A percentile compares a stretch with the other conserved stretches of the same genome.
Conservation (phyloP, 2,888 invertebrate species). For the Campaea margaritaria region DNA sequence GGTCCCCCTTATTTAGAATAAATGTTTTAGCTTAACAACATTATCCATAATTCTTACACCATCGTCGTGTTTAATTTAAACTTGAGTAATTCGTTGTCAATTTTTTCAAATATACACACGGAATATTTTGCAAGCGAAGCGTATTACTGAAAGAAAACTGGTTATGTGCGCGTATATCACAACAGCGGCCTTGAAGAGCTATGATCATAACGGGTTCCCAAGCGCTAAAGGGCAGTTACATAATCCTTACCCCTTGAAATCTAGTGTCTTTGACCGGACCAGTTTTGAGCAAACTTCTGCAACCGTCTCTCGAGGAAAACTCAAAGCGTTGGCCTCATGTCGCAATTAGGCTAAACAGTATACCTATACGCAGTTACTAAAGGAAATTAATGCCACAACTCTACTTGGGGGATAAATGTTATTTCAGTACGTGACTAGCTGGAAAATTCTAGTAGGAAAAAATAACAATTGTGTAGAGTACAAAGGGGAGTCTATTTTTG, state of each 20-base stretch:
- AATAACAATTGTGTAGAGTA: no score
- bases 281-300: not conserved
- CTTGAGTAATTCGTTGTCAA: constrained; percentile 34
- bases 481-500: no score
- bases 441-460: no score
- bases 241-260: constrained; percentile 17
- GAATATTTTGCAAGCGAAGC: constrained; percentile 30
- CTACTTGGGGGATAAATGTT: no score
- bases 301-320: constrained; percentile 4
- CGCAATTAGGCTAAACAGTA: no score
- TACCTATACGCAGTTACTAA: no score
- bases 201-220: constrained; percentile 19
- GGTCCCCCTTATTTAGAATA: constrained; percentile 4
- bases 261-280: constrained; percentile 12
- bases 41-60: constrained; percentile 25
- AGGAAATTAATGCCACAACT: no score
- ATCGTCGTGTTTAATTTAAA: constrained; percentile 21
- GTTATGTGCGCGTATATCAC: constrained; percentile 31
- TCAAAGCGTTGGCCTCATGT: constrained; percentile 11
- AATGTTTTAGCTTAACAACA: constrained; percentile 10
- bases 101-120: constrained; percentile 37
- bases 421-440: no score
- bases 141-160: constrained; percentile 35
- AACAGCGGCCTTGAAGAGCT: constrained; percentile 31
- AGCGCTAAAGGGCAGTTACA: constrained; percentile 32